Evolutionary conservation across 2,113 vertebrate species (phyloP), one percentile per base, ranked within the genome.

Genomic region (Esox niger): DNA sequence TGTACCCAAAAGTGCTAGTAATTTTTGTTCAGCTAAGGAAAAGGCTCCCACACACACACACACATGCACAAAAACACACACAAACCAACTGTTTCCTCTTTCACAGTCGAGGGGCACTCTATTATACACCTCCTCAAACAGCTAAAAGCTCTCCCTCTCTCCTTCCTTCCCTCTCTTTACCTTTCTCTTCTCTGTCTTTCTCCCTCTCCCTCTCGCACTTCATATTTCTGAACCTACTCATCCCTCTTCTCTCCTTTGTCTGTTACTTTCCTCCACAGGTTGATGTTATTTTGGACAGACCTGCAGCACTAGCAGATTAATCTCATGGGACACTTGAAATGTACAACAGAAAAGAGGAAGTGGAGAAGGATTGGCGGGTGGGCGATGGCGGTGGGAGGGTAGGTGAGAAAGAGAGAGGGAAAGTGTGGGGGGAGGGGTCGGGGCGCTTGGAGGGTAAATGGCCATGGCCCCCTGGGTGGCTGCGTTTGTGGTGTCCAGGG

Each of bases 401-500:
- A n/a, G n/a, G 33, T 2, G 25, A 32, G 67, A 61, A 31, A 64
- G 46, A 2, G 43, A 23, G 27, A 66, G 54, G 27, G 62, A 58
- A 56, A 57, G 30, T 30, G 73, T 66, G 54, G 54, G 69, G 78
- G 71, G 66, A 60, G 58, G 26, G 23, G 15, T 7, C 20, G n/a
- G 29, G 47, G 46, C 17, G 29, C 33, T 13, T 89, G 91, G 91
- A 89, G 10, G 91, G 93, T 95, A 95, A 95, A 94, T 94, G 93
- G 93, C 92, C 87, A 70, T 88, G 64, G 79, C 89, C 92, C 90
- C 92, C 92, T 69, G 62, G 68, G 93, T 92, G 92, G 91, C 90
- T 90, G 82, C 89, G 90, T 90, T 86, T 89, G 87, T 89, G 91
- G 88, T 70, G 90, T 92, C 91, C 84, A 76, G 92, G 90, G 29